These are phyloP conservation scores for Casuarius casuarius DNA, from an alignment of 2,113 vertebrate species.

Conservation along the genomic window DNA sequence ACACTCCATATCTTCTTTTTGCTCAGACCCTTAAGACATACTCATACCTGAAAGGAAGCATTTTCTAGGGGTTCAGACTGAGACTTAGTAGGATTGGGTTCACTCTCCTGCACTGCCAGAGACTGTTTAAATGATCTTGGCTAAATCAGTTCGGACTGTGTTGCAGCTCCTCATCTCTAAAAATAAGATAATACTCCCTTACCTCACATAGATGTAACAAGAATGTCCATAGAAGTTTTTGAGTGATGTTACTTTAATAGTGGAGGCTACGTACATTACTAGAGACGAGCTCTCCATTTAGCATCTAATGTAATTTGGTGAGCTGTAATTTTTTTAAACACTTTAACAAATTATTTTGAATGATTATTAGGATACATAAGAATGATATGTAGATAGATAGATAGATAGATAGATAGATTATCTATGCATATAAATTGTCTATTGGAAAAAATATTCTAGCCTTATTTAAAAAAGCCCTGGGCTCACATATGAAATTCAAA, in stretches of 20 bases:
- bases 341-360: not conserved
- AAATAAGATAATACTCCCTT: not conserved
- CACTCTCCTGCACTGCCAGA: not conserved
- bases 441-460: not conserved
- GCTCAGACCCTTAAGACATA: not conserved
- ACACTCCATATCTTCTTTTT: not conserved
- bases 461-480: not conserved
- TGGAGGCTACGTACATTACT: not conserved
- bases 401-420: no score
- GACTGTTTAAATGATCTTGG: not conserved
- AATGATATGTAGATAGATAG: not conserved
- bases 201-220: not conserved
- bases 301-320: no score
- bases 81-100: not conserved
- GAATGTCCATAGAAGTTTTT: not conserved
- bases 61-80: not conserved
- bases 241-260: not conserved
- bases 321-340: not conserved
- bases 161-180: not conserved
- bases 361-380: not conserved
- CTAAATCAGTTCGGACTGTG: not conserved
- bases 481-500: not conserved
- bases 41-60: not conserved
- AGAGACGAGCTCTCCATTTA: not conserved
- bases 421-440: not conserved